Evolutionary conservation across 2,113 vertebrate genomes (phyloP).

Genomic region (Chroicocephalus ridibundus): DNA sequence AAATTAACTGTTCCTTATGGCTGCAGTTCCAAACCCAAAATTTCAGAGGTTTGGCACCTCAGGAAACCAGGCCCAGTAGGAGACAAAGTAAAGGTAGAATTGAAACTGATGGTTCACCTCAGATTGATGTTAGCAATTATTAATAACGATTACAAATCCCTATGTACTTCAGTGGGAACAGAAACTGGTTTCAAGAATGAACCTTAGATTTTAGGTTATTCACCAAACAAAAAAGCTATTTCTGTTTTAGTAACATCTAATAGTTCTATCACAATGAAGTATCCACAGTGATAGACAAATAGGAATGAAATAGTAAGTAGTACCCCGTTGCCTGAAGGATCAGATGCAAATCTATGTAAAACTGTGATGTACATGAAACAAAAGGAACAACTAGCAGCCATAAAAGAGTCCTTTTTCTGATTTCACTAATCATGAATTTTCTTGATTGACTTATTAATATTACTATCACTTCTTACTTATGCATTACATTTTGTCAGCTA

Average conservation of each 20-base stretch:
- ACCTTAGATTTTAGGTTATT: neutral
- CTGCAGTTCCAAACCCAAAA: neutral
- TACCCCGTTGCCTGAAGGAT: neutral
- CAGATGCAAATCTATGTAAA: neutral
- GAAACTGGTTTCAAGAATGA: neutral
- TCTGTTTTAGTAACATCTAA: neutral
- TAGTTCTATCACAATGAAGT: neutral
- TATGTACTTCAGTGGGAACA: neutral
- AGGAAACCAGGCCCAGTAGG: neutral
- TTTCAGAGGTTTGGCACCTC: neutral
- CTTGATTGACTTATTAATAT: neutral
- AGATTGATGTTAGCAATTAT: fast-evolving
- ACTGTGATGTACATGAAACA: neutral
- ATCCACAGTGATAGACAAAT: neutral
- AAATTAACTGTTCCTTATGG: neutral
- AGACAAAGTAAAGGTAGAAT: neutral
- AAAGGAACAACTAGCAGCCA: neutral
- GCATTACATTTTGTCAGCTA: neutral
- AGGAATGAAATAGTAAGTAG: neutral
- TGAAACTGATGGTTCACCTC: neutral
- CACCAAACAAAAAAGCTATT: neutral
- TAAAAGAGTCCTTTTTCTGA: neutral
- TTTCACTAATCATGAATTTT: neutral
- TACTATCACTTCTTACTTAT: neutral
- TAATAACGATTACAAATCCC: neutral